Conservation (phyloP, 2,888 invertebrate species). For the Asteroscopus sphinx region DNA sequence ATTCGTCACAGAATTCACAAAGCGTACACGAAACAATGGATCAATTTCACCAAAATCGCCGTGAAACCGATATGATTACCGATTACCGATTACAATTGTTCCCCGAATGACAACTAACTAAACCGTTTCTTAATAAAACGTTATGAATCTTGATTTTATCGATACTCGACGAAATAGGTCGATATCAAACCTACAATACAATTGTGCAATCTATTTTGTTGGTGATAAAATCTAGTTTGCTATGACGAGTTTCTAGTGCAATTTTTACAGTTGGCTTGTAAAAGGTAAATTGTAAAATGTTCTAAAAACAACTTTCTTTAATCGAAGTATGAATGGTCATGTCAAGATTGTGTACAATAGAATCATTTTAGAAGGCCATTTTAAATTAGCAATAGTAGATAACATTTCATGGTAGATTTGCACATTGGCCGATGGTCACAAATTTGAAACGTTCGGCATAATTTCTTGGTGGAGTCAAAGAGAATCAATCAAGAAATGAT, state of each 20-base stretch:
- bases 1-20: slow-evolving; percentile 54
- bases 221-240: neutral
- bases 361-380: neutral
- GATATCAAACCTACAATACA: slow-evolving; percentile 7
- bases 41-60: slow-evolving; percentile 77
- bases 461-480: too few relatives aligned
- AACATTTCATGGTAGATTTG: neutral
- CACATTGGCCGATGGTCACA: neutral
- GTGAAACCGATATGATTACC: slow-evolving; percentile 78
- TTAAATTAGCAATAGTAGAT: neutral
- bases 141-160: slow-evolving; percentile 70
- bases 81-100: slow-evolving; percentile 76
- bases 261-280: slow-evolving; percentile 43
- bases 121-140: slow-evolving; percentile 73
- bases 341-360: slow-evolving; percentile 4
- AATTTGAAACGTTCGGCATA: too few relatives aligned
- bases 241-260: slow-evolving; percentile 12
- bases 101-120: slow-evolving; percentile 76
- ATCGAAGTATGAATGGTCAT: slow-evolving; percentile 24
- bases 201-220: slow-evolving; percentile 11
- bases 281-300: slow-evolving; percentile 40
- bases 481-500: too few relatives aligned
- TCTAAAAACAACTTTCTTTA: slow-evolving; percentile 44
- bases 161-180: slow-evolving; percentile 50
- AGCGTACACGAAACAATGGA: slow-evolving; percentile 70